Evolutionary conservation across 1,140 invertebrate species (phyloP).

Genomic region (Brachionus sp.): DNA sequence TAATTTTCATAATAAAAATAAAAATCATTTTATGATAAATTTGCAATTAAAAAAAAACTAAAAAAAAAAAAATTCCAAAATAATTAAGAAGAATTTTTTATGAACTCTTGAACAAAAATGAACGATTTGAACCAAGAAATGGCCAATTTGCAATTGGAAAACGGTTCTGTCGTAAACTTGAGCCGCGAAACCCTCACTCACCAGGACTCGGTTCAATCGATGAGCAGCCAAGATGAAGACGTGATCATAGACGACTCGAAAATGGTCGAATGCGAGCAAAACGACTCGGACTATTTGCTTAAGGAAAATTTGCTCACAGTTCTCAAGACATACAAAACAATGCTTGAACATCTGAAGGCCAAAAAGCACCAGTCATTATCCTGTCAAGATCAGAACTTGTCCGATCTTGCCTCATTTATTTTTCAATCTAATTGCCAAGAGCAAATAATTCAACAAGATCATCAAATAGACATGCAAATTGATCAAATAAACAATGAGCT

Average conservation of each 20-base stretch:
- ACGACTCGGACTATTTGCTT: neutral
- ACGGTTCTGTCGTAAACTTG: neutral
- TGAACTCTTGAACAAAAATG: neutral
- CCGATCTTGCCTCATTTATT: neutral
- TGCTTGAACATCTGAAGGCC: neutral
- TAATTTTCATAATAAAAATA: constrained; percentile 2
- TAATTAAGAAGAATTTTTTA: neutral
- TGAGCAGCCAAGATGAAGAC: neutral
- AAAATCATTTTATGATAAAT: neutral
- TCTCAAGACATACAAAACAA: constrained; percentile 18
- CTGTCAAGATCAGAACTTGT: neutral
- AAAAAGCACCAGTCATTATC: neutral
- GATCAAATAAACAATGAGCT: constrained; percentile 17
- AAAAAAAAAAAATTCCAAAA: neutral
- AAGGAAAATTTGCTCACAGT: constrained; percentile 24
- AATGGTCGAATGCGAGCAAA: constrained; percentile 35
- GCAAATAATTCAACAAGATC: neutral
- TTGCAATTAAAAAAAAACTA: neutral
- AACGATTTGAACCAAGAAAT: constrained; percentile 37
- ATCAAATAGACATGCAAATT: neutral
- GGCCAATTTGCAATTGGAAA: neutral
- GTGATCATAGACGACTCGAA: constrained; percentile 29
- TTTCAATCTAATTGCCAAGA: neutral
- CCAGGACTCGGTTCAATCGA: constrained; percentile 5
- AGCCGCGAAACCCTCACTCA: neutral